phyloP scores from a whole-genome alignment of 2,888 invertebrate species.

The Aelia acuminata region DNA sequence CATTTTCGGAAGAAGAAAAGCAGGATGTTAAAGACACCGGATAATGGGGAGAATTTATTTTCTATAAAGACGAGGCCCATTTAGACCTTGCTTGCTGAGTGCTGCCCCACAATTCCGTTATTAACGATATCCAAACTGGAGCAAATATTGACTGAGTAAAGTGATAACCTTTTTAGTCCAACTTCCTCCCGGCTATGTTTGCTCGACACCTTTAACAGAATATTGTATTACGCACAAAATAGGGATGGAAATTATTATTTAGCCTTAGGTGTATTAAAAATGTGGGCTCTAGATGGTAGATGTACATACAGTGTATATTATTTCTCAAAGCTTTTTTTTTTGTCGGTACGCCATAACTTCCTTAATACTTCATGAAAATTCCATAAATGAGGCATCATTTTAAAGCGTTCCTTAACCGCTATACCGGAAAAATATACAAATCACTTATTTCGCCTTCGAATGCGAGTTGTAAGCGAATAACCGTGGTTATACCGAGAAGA shows the following conservation, averaged over 20 bases:
- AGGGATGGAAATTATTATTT: not conserved
- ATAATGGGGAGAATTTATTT: not conserved
- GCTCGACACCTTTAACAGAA: not conserved
- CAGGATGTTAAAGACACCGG: not conserved
- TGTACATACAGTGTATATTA: too few species aligned
- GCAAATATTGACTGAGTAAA: not conserved
- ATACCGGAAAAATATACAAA: too few species aligned
- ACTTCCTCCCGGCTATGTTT: slow-evolving; percentile 7
- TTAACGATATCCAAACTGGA: not conserved
- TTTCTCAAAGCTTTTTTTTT: too few species aligned
- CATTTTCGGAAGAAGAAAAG: not conserved
- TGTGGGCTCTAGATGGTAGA: too few species aligned
- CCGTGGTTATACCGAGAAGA: too few species aligned
- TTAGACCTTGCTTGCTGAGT: not conserved
- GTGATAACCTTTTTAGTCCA: not conserved
- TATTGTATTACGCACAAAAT: not conserved
- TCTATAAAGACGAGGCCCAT: not conserved
- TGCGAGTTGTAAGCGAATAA: too few species aligned
- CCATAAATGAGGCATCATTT: too few species aligned
- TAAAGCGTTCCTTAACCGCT: too few species aligned
- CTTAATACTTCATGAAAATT: too few species aligned
- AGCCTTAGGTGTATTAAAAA: not conserved
- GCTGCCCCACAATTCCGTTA: not conserved
- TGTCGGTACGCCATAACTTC: too few species aligned
- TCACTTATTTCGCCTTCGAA: too few species aligned